Base-by-base conservation (phyloP, 2,888 invertebrate species). In the Agrochola lota region DNA sequence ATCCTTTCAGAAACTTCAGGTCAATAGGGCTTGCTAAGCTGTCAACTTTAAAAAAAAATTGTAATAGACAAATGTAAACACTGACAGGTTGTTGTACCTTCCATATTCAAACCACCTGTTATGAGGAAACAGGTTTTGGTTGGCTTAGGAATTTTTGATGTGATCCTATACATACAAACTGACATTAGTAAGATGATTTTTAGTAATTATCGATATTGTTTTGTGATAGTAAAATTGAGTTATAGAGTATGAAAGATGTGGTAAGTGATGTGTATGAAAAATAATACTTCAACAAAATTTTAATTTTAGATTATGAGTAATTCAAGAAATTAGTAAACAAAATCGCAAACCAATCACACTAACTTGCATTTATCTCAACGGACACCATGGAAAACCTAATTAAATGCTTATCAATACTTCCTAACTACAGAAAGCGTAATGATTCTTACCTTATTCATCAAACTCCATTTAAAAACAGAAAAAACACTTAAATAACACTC, bases 391-490 rank as follows among this genome's bases (percentile, higher is more conserved):
- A 64, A 76, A 88, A 26, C 43, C 57, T 81, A 84, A 88, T 84
- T 85, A 84, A 79, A 77, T 49, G 77, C 85, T 84, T 88, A 88
- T 86, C 88, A 85, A 75, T 67, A 74, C 63, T 70, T 73, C 60
- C 81, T 83, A 88, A 87, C 88, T 84, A 90, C 85, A 90, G 89
- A 91, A 88, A 87, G 77, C 55, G 30, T 35, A 20, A 72, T 52
- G 35, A 85, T 55, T 79, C 93, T 91, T 85, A 93, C 93, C 93
- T 88, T 88, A 88, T 66, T 77, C 83, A 68, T 83, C 85, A 83
- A 92, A 91, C 88, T 91, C 92, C 93, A 93, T 93, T 93, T 90
- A 91, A 92, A 91, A 88, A 80, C 83, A 84, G 59, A 66, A 74
- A 75, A 78, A 87, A 85, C 85, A 85, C 83, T 79, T 81, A 68